A percentile compares a stretch with the other conserved stretches of the same genome.
Evolutionary conservation across 2,888 invertebrate genomes (phyloP).

Genomic region (Pseudococcus jackbeardsleyi): DNA sequence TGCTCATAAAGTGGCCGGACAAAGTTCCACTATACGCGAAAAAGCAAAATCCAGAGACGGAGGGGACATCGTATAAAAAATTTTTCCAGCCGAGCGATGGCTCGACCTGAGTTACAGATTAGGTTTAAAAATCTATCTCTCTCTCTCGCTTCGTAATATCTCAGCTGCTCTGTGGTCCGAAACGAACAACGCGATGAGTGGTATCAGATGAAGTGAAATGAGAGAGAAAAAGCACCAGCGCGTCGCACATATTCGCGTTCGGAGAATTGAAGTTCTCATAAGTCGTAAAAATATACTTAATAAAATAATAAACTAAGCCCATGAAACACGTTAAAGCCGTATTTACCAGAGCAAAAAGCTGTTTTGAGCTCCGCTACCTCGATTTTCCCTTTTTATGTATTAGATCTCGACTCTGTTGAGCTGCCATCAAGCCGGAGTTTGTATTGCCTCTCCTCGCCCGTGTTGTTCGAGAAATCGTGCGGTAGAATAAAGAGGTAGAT

Average conservation of each 20-base stretch:
- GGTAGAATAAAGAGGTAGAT: no score
- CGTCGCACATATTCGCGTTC: slow-evolving; percentile 13
- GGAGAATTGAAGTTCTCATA: slow-evolving; percentile 23
- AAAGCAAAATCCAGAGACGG: not conserved
- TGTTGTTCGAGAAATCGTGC: no score
- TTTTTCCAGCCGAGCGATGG: not conserved
- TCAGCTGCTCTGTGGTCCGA: no score
- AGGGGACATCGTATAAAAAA: not conserved
- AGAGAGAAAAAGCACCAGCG: not conserved
- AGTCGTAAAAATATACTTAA: slow-evolving; percentile 47
- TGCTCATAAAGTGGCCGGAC: slow-evolving; percentile 7
- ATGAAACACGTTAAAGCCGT: not conserved
- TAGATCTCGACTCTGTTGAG: not conserved
- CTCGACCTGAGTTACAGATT: slow-evolving; percentile 33
- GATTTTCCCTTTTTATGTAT: not conserved
- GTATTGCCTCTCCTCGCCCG: not conserved
- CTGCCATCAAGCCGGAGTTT: not conserved
- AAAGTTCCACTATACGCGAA: not conserved
- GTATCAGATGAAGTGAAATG: not conserved
- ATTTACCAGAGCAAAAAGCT: not conserved
- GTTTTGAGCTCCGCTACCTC: not conserved
- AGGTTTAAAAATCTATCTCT: not conserved
- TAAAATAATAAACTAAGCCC: slow-evolving; percentile 27
- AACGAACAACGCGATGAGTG: not conserved
- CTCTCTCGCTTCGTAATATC: not conserved